phyloP scores from a whole-genome alignment of 2,888 invertebrate genomes.

The Scaptomyza parva region DNA sequence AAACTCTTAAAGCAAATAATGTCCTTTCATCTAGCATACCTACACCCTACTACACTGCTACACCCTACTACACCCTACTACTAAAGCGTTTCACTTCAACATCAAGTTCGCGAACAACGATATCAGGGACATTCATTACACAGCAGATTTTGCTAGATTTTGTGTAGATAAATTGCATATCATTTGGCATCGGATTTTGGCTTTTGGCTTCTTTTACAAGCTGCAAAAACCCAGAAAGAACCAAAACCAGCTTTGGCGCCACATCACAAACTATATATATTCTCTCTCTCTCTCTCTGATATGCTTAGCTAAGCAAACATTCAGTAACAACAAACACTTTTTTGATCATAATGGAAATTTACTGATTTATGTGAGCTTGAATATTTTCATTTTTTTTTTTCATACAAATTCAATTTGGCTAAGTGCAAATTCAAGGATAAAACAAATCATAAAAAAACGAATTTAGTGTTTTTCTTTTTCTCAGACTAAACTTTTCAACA shows the following conservation, averaged over 20 bases:
- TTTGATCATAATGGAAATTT: constrained; percentile 41
- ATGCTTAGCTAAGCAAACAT: constrained; percentile 11
- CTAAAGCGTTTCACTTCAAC: constrained; percentile 1
- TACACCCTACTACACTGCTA: background rate
- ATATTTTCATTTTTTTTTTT: no score
- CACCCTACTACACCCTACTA: no score
- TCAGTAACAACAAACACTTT: background rate
- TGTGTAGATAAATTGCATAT: constrained; percentile 75
- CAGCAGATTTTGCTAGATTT: constrained; percentile 75
- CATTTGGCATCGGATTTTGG: constrained; percentile 74
- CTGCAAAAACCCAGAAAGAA: background rate
- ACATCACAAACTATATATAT: constrained; percentile 15
- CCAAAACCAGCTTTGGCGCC: constrained; percentile 2
- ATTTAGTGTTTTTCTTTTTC: no score
- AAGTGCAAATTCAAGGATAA: constrained; percentile 37
- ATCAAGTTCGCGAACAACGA: constrained; percentile 21
- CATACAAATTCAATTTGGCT: constrained; percentile 31
- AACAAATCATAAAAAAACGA: no score
- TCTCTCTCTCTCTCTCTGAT: background rate
- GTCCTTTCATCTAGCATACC: constrained; percentile 36
- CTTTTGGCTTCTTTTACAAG: constrained; percentile 13
- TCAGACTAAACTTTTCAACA: background rate
- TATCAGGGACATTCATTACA: constrained; percentile 70
- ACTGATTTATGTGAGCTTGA: constrained; percentile 43
- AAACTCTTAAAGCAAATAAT: constrained; percentile 79